phyloP scores from a whole-genome alignment of 2,797 vertebrate genomes.

The Balearica regulorum region DNA sequence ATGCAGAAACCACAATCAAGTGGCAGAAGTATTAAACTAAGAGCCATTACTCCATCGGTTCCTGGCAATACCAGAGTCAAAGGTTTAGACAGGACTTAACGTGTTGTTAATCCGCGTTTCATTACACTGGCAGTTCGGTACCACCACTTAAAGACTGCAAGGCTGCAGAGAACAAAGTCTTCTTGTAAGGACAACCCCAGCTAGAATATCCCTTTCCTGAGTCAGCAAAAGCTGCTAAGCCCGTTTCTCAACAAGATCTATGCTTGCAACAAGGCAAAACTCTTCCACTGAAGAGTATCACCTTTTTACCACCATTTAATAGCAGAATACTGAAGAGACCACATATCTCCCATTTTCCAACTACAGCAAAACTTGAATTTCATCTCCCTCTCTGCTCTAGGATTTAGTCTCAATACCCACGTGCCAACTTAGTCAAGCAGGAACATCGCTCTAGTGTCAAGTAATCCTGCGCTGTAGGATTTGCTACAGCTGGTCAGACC shows the following conservation, averaged over 20 bases:
- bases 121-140: background rate
- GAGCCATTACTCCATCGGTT: background rate
- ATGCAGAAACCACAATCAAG: background rate
- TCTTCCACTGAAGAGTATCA: background rate
- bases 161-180: background rate
- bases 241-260: background rate
- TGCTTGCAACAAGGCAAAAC: background rate
- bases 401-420: background rate
- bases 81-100: background rate
- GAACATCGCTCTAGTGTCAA: background rate
- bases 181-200: background rate
- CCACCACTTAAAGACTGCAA: background rate
- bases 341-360: background rate
- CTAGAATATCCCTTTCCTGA: background rate
- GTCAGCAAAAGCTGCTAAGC: background rate
- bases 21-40: background rate
- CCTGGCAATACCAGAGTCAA: background rate
- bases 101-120: background rate
- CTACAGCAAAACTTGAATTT: background rate
- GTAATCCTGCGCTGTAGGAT: background rate
- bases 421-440: background rate
- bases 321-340: background rate
- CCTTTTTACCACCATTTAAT: background rate
- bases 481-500: background rate
- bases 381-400: background rate